These are phyloP conservation scores for Clunio marinus DNA, from an alignment of 2,888 invertebrate species.

Conservation along the genomic window DNA sequence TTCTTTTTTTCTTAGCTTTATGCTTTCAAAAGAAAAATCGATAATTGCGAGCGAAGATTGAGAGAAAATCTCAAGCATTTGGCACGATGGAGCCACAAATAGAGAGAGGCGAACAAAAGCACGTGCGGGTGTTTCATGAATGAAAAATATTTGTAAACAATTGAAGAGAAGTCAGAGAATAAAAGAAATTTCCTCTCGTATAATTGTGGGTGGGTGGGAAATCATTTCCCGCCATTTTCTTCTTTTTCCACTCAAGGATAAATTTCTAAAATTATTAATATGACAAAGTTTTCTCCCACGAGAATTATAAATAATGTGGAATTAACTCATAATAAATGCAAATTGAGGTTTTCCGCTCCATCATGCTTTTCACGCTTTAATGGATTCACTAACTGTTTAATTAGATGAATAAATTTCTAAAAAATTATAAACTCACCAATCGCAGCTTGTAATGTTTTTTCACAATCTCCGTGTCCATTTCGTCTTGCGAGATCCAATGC, in stretches of 20 bases:
- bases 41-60: conserved; percentile 26
- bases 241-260: conserved; percentile 1
- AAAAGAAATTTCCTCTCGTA: not conserved
- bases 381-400: not conserved
- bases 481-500: conserved; percentile 69
- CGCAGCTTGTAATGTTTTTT: conserved; percentile 60
- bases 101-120: conserved; percentile 11
- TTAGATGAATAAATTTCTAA: not conserved
- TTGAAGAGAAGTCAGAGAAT: not conserved
- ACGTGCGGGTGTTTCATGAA: conserved; percentile 9
- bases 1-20: not conserved
- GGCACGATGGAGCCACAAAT: not conserved
- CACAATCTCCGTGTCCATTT: conserved; percentile 62
- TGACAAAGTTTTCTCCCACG: not conserved
- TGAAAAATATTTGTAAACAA: conserved; percentile 24
- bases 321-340: not conserved
- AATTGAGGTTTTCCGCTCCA: not conserved
- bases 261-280: not conserved
- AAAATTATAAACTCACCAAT: conserved; percentile 53
- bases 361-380: not conserved
- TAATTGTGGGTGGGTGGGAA: not conserved
- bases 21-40: conserved; percentile 32
- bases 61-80: conserved; percentile 11
- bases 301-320: not conserved
- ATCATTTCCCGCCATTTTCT: conserved; percentile 35